Evolutionary conservation across 1,140 invertebrate genomes (phyloP), one percentile per base, ranked within the genome.

Genomic region (Uloborus diversus): DNA sequence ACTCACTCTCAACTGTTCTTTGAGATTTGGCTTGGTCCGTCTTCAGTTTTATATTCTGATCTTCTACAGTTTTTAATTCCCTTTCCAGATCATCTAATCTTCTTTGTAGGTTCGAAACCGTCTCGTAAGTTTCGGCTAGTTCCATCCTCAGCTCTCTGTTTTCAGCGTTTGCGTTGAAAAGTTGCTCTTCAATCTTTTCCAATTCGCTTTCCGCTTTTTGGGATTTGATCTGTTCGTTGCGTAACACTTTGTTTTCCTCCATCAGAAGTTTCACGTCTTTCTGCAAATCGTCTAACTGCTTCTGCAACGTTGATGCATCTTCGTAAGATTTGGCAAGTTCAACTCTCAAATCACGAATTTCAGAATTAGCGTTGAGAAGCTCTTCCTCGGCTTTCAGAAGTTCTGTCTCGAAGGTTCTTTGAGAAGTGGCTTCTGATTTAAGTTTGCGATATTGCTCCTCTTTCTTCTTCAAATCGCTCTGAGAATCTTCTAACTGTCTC

Each of bases 301-400:
- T 82, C 35, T 85, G 82, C 33, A 83, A 71, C 25, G 71, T 59
- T 27, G 70, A 75, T 3, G 83, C 65, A 17, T 82, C 83, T 69
- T 85, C 81, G 27, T 85, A 76, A 7, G 84, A 82, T 64, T 84
- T 83, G 32, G 85, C 84, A 13, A 84, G 62, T 73, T 84, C 84
- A 30, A 59, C 69, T 81, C 82, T 65, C 33, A 85, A 80, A 61
- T 79, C 76, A 37, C 76, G 57, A 25, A 79, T 79, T 69, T 79
- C 76, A 69, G 76, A 66, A 61, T 79, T 79, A 59, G 76, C 76
- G 61, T 57, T 79, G 53, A 79, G 51, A 30, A 79, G 64, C 32
- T 79, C 76, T 49, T 79, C 76, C 49, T 79, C 76, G 3, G 65
- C 64, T 49, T 79, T 79, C 11, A 79, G 56, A 42, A 79, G 76